Evolutionary conservation across 2,888 invertebrate genomes (phyloP), one percentile per base, ranked within the genome.

Genomic region (Thelaira solivaga): DNA sequence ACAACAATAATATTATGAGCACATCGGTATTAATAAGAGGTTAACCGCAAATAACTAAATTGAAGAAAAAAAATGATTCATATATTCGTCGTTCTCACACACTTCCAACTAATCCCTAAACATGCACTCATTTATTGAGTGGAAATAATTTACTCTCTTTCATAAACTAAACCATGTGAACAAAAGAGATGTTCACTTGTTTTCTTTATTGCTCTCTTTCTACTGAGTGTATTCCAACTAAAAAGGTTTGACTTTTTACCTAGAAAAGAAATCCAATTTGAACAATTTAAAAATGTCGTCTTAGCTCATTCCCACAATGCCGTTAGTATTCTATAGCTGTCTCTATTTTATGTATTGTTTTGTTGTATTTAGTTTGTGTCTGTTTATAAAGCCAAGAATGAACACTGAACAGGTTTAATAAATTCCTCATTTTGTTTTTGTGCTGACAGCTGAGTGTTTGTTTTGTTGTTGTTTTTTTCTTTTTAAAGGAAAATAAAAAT

Each of bases 371-470:
- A 11, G 4, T 36, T 16, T 22, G 22, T 41, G 36, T 45, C 16
- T 36, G 36, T 0, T 39, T 1, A 8, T 20, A 18, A 31, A 22
- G 2, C n/a, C 8, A 34, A n/a, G n/a, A n/a, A n/a, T 18, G n/a
- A 24, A 59, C 43, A 20, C 6, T 20, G 13, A 68, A 59, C 64
- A 29, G 39, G 57, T 84, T 73, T 73, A 81, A 86, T 85, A 85
- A 86, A 86, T 86, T 85, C 87, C 83, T 85, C 87, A 86, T 87
- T 87, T 86, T 86, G 86, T 87, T 86, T 86, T 85, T 83, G 78
- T 82, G 86, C 83, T 87, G 87, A 87, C 87, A 86, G 87, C 83
- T 86, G 76, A 74, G 69, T 67, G 31, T 47, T 51, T 45, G 7
- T 41, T 61, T 53, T 71, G 57, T 65, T n/a, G 68, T 49, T 39